Base-by-base conservation (phyloP, 2,797 vertebrate species). In the Clangula hyemalis region DNA sequence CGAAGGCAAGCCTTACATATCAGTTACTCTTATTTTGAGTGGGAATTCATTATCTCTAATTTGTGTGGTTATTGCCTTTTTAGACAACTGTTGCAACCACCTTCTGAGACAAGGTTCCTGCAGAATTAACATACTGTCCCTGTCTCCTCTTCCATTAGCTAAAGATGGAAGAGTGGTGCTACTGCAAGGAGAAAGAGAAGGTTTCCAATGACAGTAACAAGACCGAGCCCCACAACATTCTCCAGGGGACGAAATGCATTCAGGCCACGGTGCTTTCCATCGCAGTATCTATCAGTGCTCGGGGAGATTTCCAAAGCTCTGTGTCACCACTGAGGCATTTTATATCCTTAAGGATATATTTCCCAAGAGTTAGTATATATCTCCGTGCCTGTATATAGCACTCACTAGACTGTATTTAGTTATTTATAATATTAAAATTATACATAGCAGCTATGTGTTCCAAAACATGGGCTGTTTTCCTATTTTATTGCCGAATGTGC, bases 361-460 rank as follows among this genome's bases (percentile, higher is more conserved):
- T 96, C 83, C 73, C 87, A 92, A 91, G 72, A 77, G 51, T 53
- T 85, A 57, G 70, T 39, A 96, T 94, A 75, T 86, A 83, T 61
- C 66, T 82, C 75, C 39, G 28, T 45, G 62, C 24, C 16, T 45
- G 85, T 74, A 75, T 81, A 69, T 58, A 64, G 56, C 71, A 60
- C 41, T 88, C 72, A 89, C 62, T 85, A 64, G 90, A 36, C 70
- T 90, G 41, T 25, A 84, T 73, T 93, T 64, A 80, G 64, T 85
- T 90, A 94, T 69, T 94, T 90, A 60, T 38, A 90, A 86, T 86
- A 92, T 89, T 91, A 94, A 92, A 94, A 90, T 76, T 77, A 79
- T 39, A 86, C 89, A 93, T 71, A 68, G 66, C 27, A 83, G 84
- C 57, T 65, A 60, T 66, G 69, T 65, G 41, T 83, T 91, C 83